These are phyloP conservation scores for Solenopsis invicta DNA, from an alignment of 1,140 invertebrate genomes.

Conservation along the genomic window DNA sequence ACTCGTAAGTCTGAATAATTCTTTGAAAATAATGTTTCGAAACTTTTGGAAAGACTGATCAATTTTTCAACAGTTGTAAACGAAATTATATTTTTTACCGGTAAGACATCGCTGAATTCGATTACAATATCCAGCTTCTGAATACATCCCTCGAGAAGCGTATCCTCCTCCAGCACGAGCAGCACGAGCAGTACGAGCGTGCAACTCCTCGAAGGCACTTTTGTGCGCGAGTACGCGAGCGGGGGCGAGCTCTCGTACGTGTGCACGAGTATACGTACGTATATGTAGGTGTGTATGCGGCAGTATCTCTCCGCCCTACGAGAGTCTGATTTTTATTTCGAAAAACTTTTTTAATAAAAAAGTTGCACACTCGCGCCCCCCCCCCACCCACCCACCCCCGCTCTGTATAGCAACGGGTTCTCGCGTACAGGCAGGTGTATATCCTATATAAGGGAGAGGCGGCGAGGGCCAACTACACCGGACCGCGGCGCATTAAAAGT, in stretches of 20 bases:
- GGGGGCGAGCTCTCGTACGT: background rate
- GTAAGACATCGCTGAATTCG: background rate
- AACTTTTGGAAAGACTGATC: background rate
- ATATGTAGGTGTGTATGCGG: background rate
- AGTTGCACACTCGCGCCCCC: constrained; percentile 75
- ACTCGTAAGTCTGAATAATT: background rate
- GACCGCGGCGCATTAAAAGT: constrained; percentile 85
- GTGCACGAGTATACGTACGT: background rate
- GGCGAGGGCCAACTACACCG: constrained; percentile 57
- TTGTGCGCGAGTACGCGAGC: constrained; percentile 30
- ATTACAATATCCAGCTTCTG: constrained; percentile 32
- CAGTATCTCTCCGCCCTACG: constrained; percentile 50
- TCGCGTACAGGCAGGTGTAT: constrained; percentile 71
- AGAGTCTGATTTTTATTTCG: constrained; percentile 82
- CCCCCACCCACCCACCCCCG: background rate
- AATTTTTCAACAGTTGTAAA: background rate
- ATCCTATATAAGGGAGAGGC: constrained; percentile 68
- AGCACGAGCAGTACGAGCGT: too few species aligned
- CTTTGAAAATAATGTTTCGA: background rate
- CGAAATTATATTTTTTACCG: background rate
- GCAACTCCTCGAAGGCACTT: constrained; percentile 41
- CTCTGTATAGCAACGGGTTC: constrained; percentile 47
- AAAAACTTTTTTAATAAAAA: constrained; percentile 87
- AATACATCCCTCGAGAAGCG: constrained; percentile 9
- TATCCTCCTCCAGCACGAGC: constrained; percentile 20